Evolutionary conservation across 2,797 vertebrate species (phyloP).

Genomic region (Acrossocheilus fasciatus): DNA sequence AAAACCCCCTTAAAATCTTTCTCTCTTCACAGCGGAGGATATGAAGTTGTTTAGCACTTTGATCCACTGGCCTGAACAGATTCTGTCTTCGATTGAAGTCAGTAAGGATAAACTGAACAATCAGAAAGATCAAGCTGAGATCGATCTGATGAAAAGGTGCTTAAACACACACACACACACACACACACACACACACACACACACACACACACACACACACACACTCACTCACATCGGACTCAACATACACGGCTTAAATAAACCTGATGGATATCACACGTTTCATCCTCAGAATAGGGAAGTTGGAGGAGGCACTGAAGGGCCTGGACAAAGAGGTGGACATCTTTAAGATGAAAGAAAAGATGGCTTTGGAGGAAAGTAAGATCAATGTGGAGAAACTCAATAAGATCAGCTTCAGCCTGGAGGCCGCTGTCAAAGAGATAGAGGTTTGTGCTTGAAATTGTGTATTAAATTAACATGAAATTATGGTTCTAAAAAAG

Average conservation of each 20-base stretch:
- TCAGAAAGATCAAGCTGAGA: constrained; percentile 75
- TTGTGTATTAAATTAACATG: background rate
- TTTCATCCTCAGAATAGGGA: constrained; percentile 56
- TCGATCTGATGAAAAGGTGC: constrained; percentile 81
- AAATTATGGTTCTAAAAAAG: background rate
- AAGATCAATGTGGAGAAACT: constrained; percentile 85
- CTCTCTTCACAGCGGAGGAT: constrained; percentile 79
- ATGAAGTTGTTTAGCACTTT: constrained; percentile 84
- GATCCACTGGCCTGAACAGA: constrained; percentile 87
- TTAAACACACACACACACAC: background rate
- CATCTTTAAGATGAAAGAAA: constrained; percentile 81
- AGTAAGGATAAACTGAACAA: constrained; percentile 69
- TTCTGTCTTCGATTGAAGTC: constrained; percentile 80
- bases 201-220: too few relatives aligned
- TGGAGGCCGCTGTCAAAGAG: constrained; percentile 81
- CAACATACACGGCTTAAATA: background rate
- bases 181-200: too few relatives aligned
- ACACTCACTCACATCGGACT: background rate
- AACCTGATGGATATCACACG: background rate
- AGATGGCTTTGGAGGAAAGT: constrained; percentile 81
- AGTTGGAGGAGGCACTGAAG: constrained; percentile 78
- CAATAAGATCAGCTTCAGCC: constrained; percentile 74
- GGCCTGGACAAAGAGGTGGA: constrained; percentile 79
- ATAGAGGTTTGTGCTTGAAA: constrained; percentile 78
- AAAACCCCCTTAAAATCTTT: constrained; percentile 4